Percentiles rank a stretch among this genome's conserved stretches.
Conservation (phyloP, 2,888 invertebrate species). For the Bursaphelenchus okinawaensis region DNA sequence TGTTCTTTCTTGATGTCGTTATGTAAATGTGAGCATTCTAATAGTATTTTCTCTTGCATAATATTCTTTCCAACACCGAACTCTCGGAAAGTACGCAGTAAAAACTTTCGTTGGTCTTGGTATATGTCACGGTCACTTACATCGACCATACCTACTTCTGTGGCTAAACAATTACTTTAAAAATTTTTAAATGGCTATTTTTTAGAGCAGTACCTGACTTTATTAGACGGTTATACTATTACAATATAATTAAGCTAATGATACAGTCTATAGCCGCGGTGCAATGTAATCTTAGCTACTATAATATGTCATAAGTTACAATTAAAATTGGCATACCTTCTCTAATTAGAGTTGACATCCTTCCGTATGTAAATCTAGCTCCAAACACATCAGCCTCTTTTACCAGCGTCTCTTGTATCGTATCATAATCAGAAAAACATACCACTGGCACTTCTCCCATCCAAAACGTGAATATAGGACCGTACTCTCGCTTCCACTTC, state of each 20-base stretch:
- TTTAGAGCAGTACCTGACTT: too few relatives aligned
- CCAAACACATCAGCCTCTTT: not conserved
- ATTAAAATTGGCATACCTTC: not conserved
- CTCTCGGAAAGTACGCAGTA: not conserved
- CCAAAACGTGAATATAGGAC: slow-evolving; percentile 1
- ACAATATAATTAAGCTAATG: too few relatives aligned
- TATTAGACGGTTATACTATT: too few relatives aligned
- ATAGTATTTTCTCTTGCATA: not conserved
- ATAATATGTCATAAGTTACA: too few relatives aligned
- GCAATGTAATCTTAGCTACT: too few relatives aligned
- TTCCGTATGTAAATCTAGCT: not conserved
- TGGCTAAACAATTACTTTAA: not conserved
- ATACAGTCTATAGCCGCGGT: too few relatives aligned
- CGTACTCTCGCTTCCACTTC: not conserved
- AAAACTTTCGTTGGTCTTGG: not conserved
- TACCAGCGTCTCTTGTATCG: not conserved
- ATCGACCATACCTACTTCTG: not conserved
- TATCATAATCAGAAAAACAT: not conserved
- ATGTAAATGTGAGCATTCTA: not conserved
- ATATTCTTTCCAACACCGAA: not conserved
- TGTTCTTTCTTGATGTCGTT: not conserved
- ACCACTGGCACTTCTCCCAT: not conserved
- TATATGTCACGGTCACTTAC: not conserved
- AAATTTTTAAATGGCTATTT: too few relatives aligned
- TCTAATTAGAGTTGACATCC: not conserved